These are phyloP conservation scores for Champsocephalus gunnari DNA, from an alignment of 2,797 vertebrate genomes.

Conservation along the genomic window DNA sequence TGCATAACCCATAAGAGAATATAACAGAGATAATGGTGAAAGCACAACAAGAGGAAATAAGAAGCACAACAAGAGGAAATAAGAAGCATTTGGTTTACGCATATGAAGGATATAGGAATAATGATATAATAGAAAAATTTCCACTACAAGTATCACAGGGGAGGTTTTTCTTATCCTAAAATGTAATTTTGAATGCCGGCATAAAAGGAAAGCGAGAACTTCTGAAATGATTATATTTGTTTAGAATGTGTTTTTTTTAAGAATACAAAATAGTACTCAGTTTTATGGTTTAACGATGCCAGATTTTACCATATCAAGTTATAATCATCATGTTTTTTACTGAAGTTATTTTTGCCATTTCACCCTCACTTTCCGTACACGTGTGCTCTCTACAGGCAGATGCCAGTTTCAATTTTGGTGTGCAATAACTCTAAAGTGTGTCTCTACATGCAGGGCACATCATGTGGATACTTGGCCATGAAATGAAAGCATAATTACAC, in stretches of 20 bases:
- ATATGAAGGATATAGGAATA: no score
- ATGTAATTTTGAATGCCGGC: slow-evolving; percentile 5
- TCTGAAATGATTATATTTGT: slow-evolving; percentile 3
- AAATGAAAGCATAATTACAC: slow-evolving; percentile 83
- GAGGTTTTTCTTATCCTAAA: slow-evolving; percentile 35
- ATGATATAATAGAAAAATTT: no score
- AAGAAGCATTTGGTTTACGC: no score
- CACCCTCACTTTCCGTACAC: slow-evolving; percentile 21
- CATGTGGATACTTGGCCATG: slow-evolving; percentile 78
- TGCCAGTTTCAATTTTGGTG: slow-evolving; percentile 58
- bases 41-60: no score
- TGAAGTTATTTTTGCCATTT: slow-evolving; percentile 18
- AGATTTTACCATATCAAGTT: slow-evolving; percentile 3
- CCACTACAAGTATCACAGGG: slow-evolving; percentile 27
- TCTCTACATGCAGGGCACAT: slow-evolving; percentile 74
- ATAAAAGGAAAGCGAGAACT: slow-evolving; percentile 9
- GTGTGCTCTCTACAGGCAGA: slow-evolving; percentile 42
- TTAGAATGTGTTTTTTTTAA: neutral
- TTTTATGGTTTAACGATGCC: neutral
- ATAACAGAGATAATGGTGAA: no score
- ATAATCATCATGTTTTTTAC: neutral
- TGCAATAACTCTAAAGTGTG: slow-evolving; percentile 67
- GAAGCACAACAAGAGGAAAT: no score
- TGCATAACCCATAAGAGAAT: no score
- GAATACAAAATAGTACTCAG: neutral